Evolutionary conservation across 2,888 invertebrate genomes (phyloP), one percentile per base, ranked within the genome.

Genomic region (Meandrusa payeni): DNA sequence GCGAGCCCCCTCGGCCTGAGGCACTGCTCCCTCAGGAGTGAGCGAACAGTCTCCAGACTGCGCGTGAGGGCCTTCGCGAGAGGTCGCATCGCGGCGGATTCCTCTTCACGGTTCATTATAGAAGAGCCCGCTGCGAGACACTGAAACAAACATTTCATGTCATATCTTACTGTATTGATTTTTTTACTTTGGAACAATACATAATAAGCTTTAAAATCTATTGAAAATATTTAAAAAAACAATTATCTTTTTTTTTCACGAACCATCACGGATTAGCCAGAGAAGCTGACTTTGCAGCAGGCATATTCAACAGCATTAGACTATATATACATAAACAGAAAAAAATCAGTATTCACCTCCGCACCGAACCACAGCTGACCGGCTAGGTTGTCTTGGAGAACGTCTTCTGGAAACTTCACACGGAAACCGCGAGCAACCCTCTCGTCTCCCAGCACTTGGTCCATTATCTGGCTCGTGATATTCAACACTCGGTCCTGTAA

Each of bases 321-420:
- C n/a, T n/a, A n/a, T n/a, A n/a, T n/a, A n/a, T n/a, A n/a, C n/a
- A n/a, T n/a, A n/a, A n/a, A n/a, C n/a, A n/a, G n/a, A n/a, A n/a
- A n/a, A n/a, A n/a, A n/a, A n/a, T n/a, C n/a, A n/a, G n/a, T 46
- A 41, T 41, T 39, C 64, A 95, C 95, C 93, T 99, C 99, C 44
- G 99, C 99, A 9, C 99, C 99, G 81, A 99, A 99, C 99, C 99
- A 99, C 28, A 99, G 90, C 82, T 99, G 99, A 0, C 99, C 99
- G 23, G 98, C 97, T 48, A 99, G 89, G 83, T 97, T 98, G 75
- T 99, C 99, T 77, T 98, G 98, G 55, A 99, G 91, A 5, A 99
- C 97, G 75, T 99, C 99, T 74, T 99, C 99, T 0, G 99, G 99
- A 69, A 99, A 99, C 88, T 99, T 99, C 44, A 97, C 97, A 32